Conservation (phyloP, 2,888 invertebrate genomes). For the Myathropa florea region DNA sequence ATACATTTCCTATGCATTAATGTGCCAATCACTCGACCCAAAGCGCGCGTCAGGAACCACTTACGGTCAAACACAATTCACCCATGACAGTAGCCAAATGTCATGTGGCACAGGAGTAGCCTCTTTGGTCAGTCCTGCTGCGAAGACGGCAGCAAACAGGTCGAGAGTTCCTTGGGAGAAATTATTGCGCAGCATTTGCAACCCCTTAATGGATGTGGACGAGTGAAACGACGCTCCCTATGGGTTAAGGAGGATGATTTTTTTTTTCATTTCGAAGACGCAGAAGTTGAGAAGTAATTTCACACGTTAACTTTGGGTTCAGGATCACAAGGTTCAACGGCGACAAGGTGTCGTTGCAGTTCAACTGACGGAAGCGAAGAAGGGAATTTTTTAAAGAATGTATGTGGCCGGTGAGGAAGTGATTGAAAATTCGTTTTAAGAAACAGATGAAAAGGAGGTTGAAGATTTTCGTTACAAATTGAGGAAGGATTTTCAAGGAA, state of each 20-base stretch:
- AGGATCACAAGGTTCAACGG: constrained; percentile 52
- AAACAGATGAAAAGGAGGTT: not conserved
- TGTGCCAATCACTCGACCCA: constrained; percentile 53
- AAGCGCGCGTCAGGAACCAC: constrained; percentile 37
- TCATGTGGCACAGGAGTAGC: constrained; percentile 39
- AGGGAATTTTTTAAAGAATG: constrained; percentile 15
- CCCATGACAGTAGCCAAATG: constrained; percentile 42
- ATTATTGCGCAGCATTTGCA: constrained; percentile 1
- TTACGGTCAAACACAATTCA: constrained; percentile 59
- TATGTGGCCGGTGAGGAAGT: constrained; percentile 23
- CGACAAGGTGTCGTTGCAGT: constrained; percentile 25
- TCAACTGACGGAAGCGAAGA: constrained; percentile 2
- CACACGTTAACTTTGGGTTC: constrained; percentile 25
- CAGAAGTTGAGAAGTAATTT: constrained; percentile 34
- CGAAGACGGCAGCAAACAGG: constrained; percentile 24
- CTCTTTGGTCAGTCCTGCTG: constrained; percentile 48
- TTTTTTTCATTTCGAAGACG: not conserved
- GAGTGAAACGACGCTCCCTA: constrained; percentile 13
- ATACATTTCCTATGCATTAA: constrained; percentile 45
- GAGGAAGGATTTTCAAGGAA: too few relatives aligned
- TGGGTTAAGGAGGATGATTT: constrained; percentile 16
- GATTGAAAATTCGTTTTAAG: not conserved
- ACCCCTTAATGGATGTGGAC: constrained; percentile 22
- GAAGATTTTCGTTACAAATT: not conserved
- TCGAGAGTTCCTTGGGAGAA: constrained; percentile 8